Conservation (phyloP, 2,888 invertebrate genomes). For the Prostheceraeus crozeri region DNA sequence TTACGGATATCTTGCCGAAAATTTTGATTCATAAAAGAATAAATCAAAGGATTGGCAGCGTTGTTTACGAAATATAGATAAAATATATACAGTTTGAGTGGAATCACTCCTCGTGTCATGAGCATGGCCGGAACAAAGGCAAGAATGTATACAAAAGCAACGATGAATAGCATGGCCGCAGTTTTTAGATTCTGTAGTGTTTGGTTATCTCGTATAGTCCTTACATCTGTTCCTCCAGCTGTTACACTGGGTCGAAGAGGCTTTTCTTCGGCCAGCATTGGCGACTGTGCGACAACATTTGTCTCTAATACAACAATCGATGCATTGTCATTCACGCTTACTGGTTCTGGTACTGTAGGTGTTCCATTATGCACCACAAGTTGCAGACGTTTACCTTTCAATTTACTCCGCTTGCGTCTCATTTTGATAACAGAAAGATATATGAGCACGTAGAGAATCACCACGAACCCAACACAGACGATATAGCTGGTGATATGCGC, state of each 20-base stretch:
- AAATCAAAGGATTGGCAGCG: constrained; percentile 55
- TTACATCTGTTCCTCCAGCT: no score
- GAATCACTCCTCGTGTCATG: constrained; percentile 45
- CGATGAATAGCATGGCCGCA: constrained; percentile 54
- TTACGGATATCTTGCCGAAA: constrained; percentile 49
- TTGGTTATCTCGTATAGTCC: constrained; percentile 37
- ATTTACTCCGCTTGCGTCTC: background rate
- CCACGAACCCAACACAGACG: constrained; percentile 21
- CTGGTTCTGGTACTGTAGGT: background rate
- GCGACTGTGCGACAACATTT: background rate
- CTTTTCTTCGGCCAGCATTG: no score
- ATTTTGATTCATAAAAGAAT: constrained; percentile 55
- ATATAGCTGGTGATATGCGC: constrained; percentile 11
- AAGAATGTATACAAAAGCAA: constrained; percentile 51
- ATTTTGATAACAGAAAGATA: background rate
- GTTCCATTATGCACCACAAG: background rate
- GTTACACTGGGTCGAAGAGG: no score
- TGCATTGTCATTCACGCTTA: background rate
- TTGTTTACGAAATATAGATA: constrained; percentile 56
- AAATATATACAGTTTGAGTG: constrained; percentile 48
- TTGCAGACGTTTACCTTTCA: background rate
- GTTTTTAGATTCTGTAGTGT: constrained; percentile 50
- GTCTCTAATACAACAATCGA: no score
- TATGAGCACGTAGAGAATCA: constrained; percentile 30
- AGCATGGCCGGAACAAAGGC: constrained; percentile 52